A percentile compares a stretch with the other conserved stretches of the same genome.
phyloP scores from a whole-genome alignment of 2,113 vertebrate species.

The Sander lucioperca region DNA sequence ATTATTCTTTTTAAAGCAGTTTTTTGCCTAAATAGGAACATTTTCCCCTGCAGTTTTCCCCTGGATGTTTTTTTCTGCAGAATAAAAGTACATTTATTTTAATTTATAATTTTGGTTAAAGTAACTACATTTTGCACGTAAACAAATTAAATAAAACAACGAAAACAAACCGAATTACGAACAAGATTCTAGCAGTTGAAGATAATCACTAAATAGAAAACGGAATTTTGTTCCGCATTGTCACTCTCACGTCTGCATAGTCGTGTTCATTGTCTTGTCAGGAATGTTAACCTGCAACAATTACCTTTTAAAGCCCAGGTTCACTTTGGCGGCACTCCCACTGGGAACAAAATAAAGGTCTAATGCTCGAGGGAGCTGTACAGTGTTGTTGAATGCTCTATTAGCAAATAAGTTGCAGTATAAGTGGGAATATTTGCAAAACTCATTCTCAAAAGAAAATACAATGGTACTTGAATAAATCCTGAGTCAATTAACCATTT shows the following conservation, averaged over 20 bases:
- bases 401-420: constrained; percentile 13
- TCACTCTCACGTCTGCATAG: neutral
- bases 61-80: neutral
- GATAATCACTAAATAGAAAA: neutral
- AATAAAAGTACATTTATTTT: neutral
- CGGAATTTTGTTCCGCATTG: neutral
- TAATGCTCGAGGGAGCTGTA: constrained; percentile 17
- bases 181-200: neutral
- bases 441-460: neutral
- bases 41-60: too few species aligned
- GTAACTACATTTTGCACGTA: neutral
- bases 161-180: neutral
- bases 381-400: constrained; percentile 17
- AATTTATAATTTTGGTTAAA: neutral
- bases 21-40: too few species aligned
- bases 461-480: neutral
- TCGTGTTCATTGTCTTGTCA: constrained; percentile 18
- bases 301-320: constrained; percentile 12
- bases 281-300: constrained; percentile 7
- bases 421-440: constrained; percentile 29
- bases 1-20: too few species aligned
- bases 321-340: constrained; percentile 19
- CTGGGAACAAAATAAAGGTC: constrained; percentile 28
- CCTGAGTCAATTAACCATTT: neutral
- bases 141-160: neutral